These are phyloP conservation scores for Cephus cinctus DNA, from an alignment of 1,140 invertebrate species.

Conservation along the genomic window DNA sequence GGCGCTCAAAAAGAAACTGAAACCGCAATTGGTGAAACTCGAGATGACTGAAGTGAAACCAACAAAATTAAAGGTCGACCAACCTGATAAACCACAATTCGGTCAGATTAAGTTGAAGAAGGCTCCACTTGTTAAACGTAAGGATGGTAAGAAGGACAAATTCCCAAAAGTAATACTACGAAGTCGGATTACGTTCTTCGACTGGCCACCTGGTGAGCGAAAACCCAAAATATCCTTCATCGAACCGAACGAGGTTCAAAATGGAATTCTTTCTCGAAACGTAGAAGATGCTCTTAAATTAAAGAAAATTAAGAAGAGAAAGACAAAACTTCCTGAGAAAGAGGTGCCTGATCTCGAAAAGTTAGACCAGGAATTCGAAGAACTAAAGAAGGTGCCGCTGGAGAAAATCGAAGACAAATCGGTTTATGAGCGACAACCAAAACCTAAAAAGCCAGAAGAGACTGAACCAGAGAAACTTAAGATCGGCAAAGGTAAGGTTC, in stretches of 20 bases:
- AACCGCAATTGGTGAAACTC: slow-evolving; percentile 19
- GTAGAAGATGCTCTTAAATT: slow-evolving; percentile 42
- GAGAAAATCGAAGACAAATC: slow-evolving; percentile 26
- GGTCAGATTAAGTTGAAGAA: slow-evolving; percentile 62
- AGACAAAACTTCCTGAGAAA: slow-evolving; percentile 32
- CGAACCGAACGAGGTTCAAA: slow-evolving; percentile 25
- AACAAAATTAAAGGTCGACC: slow-evolving; percentile 34
- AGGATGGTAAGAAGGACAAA: slow-evolving; percentile 48
- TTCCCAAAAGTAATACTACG: slow-evolving; percentile 62
- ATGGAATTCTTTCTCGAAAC: slow-evolving; percentile 42
- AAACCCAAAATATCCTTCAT: slow-evolving; percentile 27
- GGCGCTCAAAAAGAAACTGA: neutral
- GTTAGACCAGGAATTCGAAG: slow-evolving; percentile 29
- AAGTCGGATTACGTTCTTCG: slow-evolving; percentile 55
- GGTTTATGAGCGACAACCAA: slow-evolving; percentile 14
- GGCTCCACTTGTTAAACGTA: slow-evolving; percentile 48
- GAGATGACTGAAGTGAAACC: slow-evolving; percentile 32
- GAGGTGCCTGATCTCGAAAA: slow-evolving; percentile 26
- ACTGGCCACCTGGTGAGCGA: slow-evolving; percentile 30
- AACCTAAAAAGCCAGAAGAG: slow-evolving; percentile 16
- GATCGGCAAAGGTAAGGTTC: slow-evolving; percentile 27
- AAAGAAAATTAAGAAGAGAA: slow-evolving; percentile 36
- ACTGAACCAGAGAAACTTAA: slow-evolving; percentile 20
- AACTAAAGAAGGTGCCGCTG: slow-evolving; percentile 45
- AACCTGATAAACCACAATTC: slow-evolving; percentile 55